Conservation (phyloP, 2,888 invertebrate genomes). For the Cephus rjabovi region DNA sequence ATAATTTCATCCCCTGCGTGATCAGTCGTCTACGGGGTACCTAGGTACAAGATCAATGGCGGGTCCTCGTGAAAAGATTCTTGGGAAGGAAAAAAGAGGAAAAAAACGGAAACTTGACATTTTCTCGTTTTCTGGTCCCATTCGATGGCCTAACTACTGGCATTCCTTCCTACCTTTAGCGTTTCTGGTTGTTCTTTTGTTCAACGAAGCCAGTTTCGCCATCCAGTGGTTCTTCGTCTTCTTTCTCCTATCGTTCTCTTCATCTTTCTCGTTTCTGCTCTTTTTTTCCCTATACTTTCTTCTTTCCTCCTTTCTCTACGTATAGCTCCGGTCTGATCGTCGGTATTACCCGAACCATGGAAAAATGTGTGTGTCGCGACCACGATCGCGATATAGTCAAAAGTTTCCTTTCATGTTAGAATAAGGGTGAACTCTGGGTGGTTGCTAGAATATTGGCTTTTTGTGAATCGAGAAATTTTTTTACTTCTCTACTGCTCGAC, state of each 20-base stretch:
- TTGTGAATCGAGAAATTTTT: background rate
- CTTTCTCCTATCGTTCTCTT: background rate
- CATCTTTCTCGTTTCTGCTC: background rate
- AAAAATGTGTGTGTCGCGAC: slow-evolving; percentile 1
- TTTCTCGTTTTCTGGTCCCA: background rate
- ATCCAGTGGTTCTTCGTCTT: background rate
- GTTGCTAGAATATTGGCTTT: background rate
- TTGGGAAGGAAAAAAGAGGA: background rate
- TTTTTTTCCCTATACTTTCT: background rate
- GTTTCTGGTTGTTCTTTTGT: background rate
- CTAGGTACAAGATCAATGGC: background rate
- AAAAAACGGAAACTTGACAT: background rate
- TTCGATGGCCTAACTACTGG: background rate
- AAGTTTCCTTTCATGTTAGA: background rate
- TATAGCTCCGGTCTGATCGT: background rate
- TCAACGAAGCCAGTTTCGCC: background rate
- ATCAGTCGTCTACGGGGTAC: background rate
- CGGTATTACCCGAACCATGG: background rate
- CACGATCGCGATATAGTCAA: background rate
- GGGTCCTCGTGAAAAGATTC: background rate
- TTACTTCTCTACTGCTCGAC: background rate
- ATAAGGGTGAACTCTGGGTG: background rate
- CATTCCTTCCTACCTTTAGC: background rate
- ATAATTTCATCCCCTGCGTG: background rate
- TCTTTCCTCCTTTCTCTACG: background rate